phyloP scores from a whole-genome alignment of 2,888 invertebrate genomes.

The Osmoderma eremita region DNA sequence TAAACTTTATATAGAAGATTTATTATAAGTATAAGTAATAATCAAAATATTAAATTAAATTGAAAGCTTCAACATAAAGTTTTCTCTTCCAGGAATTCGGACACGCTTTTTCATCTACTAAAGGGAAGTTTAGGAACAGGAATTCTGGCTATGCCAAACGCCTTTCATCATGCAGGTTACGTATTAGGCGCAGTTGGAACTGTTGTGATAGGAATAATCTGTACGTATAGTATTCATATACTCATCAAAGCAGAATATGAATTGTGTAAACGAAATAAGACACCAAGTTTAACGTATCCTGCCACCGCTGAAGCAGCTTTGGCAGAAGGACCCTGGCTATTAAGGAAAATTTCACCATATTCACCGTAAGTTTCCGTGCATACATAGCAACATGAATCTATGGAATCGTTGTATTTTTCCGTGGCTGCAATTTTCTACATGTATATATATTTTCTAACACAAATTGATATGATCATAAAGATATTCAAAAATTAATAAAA shows the following conservation, averaged over 20 bases:
- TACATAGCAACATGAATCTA: not conserved
- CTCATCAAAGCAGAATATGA: conserved; percentile 77
- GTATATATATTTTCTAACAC: not conserved
- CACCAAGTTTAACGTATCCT: conserved; percentile 77
- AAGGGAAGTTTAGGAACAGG: conserved; percentile 94
- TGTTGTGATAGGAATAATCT: conserved; percentile 84
- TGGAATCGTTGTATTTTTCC: too few relatives aligned
- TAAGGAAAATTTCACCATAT: conserved; percentile 72
- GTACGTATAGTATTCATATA: conserved; percentile 94
- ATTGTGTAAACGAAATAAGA: conserved; percentile 68
- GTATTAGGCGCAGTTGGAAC: conserved; percentile 84
- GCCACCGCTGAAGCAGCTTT: conserved; percentile 83
- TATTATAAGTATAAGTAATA: too few relatives aligned
- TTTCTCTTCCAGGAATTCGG: conserved; percentile 71
- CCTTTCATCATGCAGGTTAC: conserved; percentile 85
- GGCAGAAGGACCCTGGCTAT: conserved; percentile 76
- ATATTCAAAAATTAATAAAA: too few relatives aligned
- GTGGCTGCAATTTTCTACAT: too few relatives aligned
- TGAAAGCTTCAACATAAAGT: too few relatives aligned
- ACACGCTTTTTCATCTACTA: conserved; percentile 84
- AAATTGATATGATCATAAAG: not conserved
- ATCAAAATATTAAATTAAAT: too few relatives aligned
- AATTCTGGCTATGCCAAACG: conserved; percentile 89
- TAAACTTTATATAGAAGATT: too few relatives aligned
- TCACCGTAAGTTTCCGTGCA: conserved; percentile 69